These are phyloP conservation scores for Temnothorax longispinosus DNA, from an alignment of 1,140 invertebrate species.

Conservation along the genomic window DNA sequence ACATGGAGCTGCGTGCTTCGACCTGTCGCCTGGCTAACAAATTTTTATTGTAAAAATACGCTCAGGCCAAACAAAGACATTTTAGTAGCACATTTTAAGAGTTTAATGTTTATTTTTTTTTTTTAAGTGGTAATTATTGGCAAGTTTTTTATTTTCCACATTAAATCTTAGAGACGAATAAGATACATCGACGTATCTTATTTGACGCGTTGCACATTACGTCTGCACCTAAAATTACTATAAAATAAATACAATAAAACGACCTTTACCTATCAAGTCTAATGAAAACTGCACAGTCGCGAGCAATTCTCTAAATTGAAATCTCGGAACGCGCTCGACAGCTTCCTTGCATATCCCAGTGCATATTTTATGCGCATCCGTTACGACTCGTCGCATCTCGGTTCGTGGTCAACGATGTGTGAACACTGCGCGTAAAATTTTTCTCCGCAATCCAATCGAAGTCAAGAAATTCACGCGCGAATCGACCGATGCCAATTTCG, in stretches of 20 bases:
- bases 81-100: neutral
- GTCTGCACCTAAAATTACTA: neutral
- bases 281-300: neutral
- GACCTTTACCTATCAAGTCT: neutral
- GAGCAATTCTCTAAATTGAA: conserved; percentile 53
- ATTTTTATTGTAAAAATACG: neutral
- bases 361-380: neutral
- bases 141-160: neutral
- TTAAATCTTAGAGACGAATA: neutral
- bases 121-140: no score
- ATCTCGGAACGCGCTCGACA: neutral
- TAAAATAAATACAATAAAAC: conserved; percentile 6
- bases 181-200: neutral
- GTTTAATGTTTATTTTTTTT: neutral
- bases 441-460: conserved; percentile 12
- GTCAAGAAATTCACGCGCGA: conserved; percentile 14
- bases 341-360: conserved; percentile 23
- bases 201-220: neutral
- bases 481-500: neutral
- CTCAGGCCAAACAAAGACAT: neutral
- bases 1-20: neutral
- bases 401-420: neutral
- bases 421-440: neutral
- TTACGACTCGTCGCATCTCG: neutral
- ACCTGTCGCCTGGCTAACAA: neutral